Base-by-base conservation (phyloP, 2,888 invertebrate genomes). In the Lapara coniferarum region DNA sequence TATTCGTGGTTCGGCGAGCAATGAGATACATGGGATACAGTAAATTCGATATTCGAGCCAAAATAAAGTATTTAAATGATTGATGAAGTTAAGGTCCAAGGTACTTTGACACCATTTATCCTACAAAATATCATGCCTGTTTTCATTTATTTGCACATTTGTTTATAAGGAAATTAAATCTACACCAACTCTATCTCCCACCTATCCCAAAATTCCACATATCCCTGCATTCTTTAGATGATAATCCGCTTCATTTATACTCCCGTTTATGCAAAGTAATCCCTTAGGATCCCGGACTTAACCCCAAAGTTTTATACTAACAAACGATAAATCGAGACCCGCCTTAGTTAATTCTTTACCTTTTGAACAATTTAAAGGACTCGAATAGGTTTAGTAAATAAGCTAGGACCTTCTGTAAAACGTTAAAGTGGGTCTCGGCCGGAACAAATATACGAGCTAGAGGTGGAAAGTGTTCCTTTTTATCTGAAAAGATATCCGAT, bases 271-370 rank as follows among this genome's bases (percentile, higher is more conserved):
- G 63, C 59, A 63, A 69, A 25, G 59, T 53, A 63, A 69, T 53
- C 53, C 53, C 16, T 59, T 25, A 53, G 14, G 19, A 58, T 58
- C n/a, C 58, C 44, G 19, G 53, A 58, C 46, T n/a, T n/a, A 13
- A n/a, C 14, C 68, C 16, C 58, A 12, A 19, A 12, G 19, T 55
- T 19, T 53, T 69, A 66, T 69, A 66, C 66, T 56, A 66, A 69
- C 66, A 30, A 56, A 55, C 49, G n/a, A 70, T 70, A 70, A 70
- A 70, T 70, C 58, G 59, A 10, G n/a, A 19, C 58, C 37, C 57
- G 66, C 58, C 56, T 69, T 68, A 14, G 57, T 58, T 70, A 67
- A 70, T 67, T 69, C 72, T 67, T 69, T 70, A 57, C 69, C 70
- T 70, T 70, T 72, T 69, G 70, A 55, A 66, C 66, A 55, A 68